phyloP scores from a whole-genome alignment of 2,888 invertebrate species.

The Phytoseiulus persimilis region DNA sequence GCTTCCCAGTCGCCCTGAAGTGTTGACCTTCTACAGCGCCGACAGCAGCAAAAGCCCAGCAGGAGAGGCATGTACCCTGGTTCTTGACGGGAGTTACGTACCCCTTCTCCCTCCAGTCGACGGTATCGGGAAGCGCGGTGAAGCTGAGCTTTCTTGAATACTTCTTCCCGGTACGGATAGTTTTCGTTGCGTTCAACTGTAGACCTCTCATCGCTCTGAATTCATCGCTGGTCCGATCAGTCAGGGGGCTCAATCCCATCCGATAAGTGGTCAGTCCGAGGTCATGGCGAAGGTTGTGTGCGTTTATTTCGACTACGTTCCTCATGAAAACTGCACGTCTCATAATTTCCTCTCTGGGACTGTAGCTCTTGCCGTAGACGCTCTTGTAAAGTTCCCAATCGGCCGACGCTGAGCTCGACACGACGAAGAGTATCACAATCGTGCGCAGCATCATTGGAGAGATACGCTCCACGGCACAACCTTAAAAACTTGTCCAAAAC shows the following conservation, averaged over 20 bases:
- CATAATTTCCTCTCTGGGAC: constrained; percentile 48
- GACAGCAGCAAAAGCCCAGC: constrained; percentile 82
- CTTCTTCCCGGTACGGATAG: constrained; percentile 46
- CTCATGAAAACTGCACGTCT: constrained; percentile 52
- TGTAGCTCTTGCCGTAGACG: constrained; percentile 76
- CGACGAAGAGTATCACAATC: too few relatives aligned
- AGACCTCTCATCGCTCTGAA: background rate
- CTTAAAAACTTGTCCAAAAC: too few relatives aligned
- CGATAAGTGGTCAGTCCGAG: constrained; percentile 62
- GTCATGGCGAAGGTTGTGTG: constrained; percentile 68
- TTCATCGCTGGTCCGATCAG: constrained; percentile 58
- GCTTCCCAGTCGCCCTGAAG: constrained; percentile 64
- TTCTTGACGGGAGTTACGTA: constrained; percentile 81
- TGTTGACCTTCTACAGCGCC: constrained; percentile 72
- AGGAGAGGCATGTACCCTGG: constrained; percentile 80
- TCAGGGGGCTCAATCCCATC: constrained; percentile 69
- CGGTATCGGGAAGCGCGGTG: constrained; percentile 61
- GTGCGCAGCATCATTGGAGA: too few relatives aligned
- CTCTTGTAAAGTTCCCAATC: constrained; percentile 51
- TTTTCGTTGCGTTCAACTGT: background rate
- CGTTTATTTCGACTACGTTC: constrained; percentile 70
- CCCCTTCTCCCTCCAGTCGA: constrained; percentile 76
- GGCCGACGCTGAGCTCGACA: background rate
- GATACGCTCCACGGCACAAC: too few relatives aligned
- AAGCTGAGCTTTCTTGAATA: constrained; percentile 49